Base-by-base conservation (phyloP, 2,113 vertebrate genomes). In the Laticauda colubrina region DNA sequence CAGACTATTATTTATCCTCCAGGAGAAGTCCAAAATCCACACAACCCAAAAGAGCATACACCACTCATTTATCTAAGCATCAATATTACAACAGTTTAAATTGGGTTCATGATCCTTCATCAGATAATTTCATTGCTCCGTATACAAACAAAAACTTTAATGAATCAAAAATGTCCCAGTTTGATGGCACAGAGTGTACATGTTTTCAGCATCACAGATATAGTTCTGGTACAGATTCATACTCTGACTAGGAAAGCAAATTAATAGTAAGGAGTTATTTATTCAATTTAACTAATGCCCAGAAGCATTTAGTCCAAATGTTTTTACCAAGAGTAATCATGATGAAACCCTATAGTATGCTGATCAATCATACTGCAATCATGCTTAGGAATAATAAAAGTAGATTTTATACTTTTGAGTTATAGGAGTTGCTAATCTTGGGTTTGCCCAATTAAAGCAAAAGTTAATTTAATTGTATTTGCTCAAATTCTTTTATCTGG, bases 241-340 rank as follows among this genome's bases (percentile, higher is more conserved):
- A 87, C 54, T 90, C 81, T 54, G n/a, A 61, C 56, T 90, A 93
- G 89, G 69, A 34, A 7, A 85, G 11, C 21, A 39, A 89, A 15
- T 15, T 43, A 5, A 14, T 15, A 89, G 39, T 11, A 61, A 26
- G 64, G 53, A 39, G 2, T 51, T 34, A 34, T 56, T 53, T n/a
- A 1, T 86, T 48, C 91, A 34, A 55, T 3, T 10, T 90, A 20
- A 90, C 57, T 0, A 11, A 88, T 61, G 88, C 53, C 56, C 56
- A 39, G 14, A 89, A 64, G 14, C 15, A 86, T 93, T 86, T n/a
- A 45, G 7, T 91, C 11, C 23, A 45, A 64, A 23, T 34, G 26
- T 45, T 94, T 94, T 93, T 91, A 85, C 29, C 57, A 69, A 9
- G 15, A 51, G 20, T 85, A 90, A 86, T 57, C 86, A 11, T 85